Percentiles rank a stretch among this genome's conserved stretches.
Evolutionary conservation across 2,888 invertebrate species (phyloP).

Genomic region (Stramonita haemastoma): DNA sequence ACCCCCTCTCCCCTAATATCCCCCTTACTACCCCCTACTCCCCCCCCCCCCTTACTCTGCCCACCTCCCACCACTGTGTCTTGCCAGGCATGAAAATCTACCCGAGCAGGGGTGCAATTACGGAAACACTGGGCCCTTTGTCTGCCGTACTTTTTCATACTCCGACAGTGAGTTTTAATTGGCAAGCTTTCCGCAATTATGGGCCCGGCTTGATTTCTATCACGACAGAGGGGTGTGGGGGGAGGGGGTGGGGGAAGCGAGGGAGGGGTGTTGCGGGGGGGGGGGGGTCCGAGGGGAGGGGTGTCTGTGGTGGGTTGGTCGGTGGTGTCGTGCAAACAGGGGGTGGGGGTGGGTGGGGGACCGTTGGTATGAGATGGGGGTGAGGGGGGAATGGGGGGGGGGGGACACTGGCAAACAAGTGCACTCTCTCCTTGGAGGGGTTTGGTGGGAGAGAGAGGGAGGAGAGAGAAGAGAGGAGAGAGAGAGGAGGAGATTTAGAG

Average conservation of each 20-base stretch:
- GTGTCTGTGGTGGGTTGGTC: too few relatives aligned
- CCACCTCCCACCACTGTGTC: constrained; percentile 14
- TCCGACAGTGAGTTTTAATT: constrained; percentile 44
- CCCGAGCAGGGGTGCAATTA: constrained; percentile 45
- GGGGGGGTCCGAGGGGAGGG: too few relatives aligned
- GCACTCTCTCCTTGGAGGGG: background rate
- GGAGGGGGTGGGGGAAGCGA: background rate
- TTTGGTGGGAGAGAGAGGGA: background rate
- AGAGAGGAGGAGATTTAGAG: background rate
- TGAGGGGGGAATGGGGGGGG: background rate
- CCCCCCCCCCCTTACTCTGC: background rate
- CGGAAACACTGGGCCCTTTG: constrained; percentile 46
- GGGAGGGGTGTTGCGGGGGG: background rate
- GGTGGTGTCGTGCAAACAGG: too few relatives aligned
- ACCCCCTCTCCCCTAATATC: background rate
- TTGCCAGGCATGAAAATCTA: constrained; percentile 34
- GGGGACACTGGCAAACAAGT: constrained; percentile 11
- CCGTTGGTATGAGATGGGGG: background rate
- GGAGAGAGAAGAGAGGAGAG: background rate
- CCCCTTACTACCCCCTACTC: background rate
- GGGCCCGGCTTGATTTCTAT: constrained; percentile 39
- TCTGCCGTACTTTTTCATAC: constrained; percentile 40
- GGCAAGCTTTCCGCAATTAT: constrained; percentile 49
- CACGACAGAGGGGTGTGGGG: background rate
- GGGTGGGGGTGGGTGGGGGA: background rate